These are phyloP conservation scores for Nemotelus pantherinus DNA, from an alignment of 2,888 invertebrate genomes.

Conservation along the genomic window DNA sequence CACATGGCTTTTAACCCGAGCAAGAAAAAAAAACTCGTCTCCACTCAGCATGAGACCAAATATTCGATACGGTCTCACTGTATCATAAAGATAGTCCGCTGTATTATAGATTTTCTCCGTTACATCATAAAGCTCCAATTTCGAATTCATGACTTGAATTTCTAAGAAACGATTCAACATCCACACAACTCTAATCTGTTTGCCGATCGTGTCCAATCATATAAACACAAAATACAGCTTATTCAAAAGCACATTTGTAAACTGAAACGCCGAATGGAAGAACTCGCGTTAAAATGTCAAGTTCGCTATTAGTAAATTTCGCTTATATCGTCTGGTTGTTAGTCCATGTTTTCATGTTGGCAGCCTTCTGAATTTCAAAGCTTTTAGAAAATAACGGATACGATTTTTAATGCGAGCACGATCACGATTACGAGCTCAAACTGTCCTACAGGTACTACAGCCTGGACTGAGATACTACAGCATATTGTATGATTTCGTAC, in stretches of 20 bases:
- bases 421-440: slow-evolving; percentile 6
- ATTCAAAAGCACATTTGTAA: too few species aligned
- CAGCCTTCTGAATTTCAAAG: slow-evolving; percentile 1
- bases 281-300: slow-evolving; percentile 27
- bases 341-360: not conserved
- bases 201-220: not conserved
- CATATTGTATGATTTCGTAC: not conserved
- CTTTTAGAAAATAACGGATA: not conserved
- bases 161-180: not conserved
- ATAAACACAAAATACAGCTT: not conserved
- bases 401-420: slow-evolving; percentile 12
- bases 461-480: not conserved
- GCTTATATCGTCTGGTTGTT: not conserved
- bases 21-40: too few species aligned
- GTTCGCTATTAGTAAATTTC: slow-evolving; percentile 31
- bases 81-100: too few species aligned
- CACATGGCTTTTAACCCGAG: too few species aligned
- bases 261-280: too few species aligned
- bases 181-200: not conserved
- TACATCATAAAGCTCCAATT: not conserved
- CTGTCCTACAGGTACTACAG: not conserved
- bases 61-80: too few species aligned
- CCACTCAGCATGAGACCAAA: too few species aligned
- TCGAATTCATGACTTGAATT: not conserved
- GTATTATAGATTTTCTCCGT: not conserved